phyloP scores from a whole-genome alignment of 2,888 invertebrate genomes.

The Spodoptera picta region DNA sequence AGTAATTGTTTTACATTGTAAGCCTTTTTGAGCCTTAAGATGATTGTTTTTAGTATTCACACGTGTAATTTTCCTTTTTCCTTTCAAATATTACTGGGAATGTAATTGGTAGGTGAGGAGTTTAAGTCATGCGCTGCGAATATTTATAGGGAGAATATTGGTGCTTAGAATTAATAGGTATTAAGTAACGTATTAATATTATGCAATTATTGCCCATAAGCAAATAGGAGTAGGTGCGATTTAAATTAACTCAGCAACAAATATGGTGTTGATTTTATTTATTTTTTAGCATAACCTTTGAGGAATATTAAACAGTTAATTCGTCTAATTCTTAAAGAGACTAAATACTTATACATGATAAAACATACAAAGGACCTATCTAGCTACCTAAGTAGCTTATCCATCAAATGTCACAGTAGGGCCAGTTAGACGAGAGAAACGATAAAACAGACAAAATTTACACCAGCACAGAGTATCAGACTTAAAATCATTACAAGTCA shows the following conservation, averaged over 20 bases:
- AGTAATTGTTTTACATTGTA: constrained; percentile 78
- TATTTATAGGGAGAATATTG: not conserved
- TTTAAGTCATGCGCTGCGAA: constrained; percentile 33
- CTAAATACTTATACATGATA: too few species aligned
- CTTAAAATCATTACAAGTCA: constrained; percentile 2
- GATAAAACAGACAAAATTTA: too few species aligned
- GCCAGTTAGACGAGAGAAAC: too few species aligned
- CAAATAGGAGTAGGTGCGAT: not conserved
- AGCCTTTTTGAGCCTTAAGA: constrained; percentile 63
- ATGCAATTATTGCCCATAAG: not conserved
- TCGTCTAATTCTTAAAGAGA: too few species aligned
- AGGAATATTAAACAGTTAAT: too few species aligned
- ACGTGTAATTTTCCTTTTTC: constrained; percentile 47
- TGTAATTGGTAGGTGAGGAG: constrained; percentile 37
- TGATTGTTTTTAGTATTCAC: constrained; percentile 67
- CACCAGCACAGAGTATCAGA: not conserved
- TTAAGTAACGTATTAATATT: not conserved
- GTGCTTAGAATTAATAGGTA: not conserved
- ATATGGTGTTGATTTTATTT: too few species aligned
- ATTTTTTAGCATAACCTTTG: too few species aligned
- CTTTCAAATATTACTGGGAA: constrained; percentile 34
- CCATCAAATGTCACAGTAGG: too few species aligned
- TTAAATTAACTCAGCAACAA: too few species aligned
- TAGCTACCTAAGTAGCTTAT: too few species aligned
- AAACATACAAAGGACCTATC: too few species aligned